Percentiles rank a stretch among this genome's conserved stretches.
Evolutionary conservation across 2,888 invertebrate species (phyloP).

Genomic region (Muscina levida): DNA sequence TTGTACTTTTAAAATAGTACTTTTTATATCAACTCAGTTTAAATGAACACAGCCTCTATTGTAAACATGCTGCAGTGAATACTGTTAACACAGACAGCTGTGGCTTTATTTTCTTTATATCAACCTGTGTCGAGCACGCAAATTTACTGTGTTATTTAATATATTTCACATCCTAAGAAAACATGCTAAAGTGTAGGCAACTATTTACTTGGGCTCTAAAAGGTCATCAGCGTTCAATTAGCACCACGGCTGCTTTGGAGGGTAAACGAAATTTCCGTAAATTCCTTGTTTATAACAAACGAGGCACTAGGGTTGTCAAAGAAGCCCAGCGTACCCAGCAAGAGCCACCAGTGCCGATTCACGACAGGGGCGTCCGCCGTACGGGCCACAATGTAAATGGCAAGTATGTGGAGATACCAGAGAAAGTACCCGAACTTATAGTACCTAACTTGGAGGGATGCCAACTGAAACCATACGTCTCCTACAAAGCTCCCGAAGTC

Average conservation of each 20-base stretch:
- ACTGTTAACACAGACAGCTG: too few relatives aligned
- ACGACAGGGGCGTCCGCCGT: constrained; percentile 86
- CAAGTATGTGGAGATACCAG: constrained; percentile 85
- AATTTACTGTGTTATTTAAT: constrained; percentile 72
- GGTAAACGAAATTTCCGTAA: constrained; percentile 92
- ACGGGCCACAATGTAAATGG: constrained; percentile 82
- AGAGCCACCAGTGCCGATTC: constrained; percentile 83
- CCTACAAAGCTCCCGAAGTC: constrained; percentile 89
- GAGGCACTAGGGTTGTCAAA: constrained; percentile 86
- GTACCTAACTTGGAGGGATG: constrained; percentile 94
- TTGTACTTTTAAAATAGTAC: too few relatives aligned
- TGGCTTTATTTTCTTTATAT: too few relatives aligned
- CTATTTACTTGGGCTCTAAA: constrained; percentile 68
- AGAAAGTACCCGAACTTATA: constrained; percentile 94
- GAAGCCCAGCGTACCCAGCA: constrained; percentile 79
- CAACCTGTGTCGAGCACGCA: too few relatives aligned
- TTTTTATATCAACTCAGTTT: too few relatives aligned
- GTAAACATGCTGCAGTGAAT: too few relatives aligned
- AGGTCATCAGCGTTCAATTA: constrained; percentile 76
- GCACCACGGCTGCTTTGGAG: constrained; percentile 80
- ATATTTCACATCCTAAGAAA: constrained; percentile 21
- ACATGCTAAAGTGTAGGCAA: constrained; percentile 71
- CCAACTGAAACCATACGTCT: constrained; percentile 95
- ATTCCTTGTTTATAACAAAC: constrained; percentile 87
- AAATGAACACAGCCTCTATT: too few relatives aligned